Evolutionary conservation across 2,888 invertebrate species (phyloP).

Genomic region (Deroplatys truncata): DNA sequence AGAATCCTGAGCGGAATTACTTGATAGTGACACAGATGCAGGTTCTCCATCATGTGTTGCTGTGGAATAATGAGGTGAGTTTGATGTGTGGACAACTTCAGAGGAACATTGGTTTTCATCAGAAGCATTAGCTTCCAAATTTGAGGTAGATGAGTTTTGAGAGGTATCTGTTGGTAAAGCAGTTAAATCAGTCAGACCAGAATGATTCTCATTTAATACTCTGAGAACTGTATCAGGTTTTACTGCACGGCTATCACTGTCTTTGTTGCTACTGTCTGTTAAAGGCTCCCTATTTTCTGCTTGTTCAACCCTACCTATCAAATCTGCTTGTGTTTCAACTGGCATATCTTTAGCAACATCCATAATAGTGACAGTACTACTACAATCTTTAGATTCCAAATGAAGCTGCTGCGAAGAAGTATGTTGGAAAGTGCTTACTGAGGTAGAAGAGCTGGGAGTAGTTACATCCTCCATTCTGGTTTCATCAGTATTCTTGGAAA

Average conservation of each 20-base stretch:
- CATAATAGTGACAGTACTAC: background rate
- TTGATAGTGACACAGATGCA: background rate
- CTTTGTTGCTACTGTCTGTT: background rate
- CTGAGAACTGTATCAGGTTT: background rate
- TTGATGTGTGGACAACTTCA: background rate
- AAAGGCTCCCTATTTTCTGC: background rate
- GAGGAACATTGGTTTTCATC: background rate
- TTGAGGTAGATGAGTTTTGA: background rate
- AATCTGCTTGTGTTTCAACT: background rate
- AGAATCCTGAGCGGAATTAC: background rate
- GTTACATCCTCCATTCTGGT: background rate
- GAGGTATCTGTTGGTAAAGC: background rate
- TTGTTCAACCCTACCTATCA: background rate
- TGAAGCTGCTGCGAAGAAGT: background rate
- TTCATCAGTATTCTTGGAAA: background rate
- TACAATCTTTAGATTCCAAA: background rate
- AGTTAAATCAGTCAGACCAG: background rate
- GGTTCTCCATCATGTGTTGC: background rate
- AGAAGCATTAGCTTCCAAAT: background rate
- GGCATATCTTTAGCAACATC: background rate
- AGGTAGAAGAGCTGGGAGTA: background rate
- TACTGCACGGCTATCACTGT: background rate
- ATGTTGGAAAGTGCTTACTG: background rate
- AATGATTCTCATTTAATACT: background rate
- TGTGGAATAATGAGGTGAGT: background rate